Percentiles rank a stretch among this genome's conserved stretches.
These are phyloP conservation scores for Cremastobaeus sp. DNA, from an alignment of 2,888 invertebrate genomes.

Conservation along the genomic window DNA sequence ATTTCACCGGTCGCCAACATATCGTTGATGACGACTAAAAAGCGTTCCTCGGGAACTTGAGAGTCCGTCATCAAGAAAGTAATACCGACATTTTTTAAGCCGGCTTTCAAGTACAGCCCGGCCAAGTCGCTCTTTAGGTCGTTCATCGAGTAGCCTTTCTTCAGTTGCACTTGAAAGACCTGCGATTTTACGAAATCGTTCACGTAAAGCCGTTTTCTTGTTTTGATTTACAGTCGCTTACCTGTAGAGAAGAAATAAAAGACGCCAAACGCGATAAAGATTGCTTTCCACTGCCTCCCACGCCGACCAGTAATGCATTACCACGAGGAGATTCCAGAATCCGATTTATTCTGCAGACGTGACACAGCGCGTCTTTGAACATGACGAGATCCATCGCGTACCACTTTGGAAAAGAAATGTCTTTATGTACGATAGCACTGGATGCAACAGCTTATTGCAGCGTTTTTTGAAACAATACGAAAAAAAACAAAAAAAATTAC, in stretches of 20 bases:
- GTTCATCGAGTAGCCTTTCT: slow-evolving; percentile 90
- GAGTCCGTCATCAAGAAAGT: slow-evolving; percentile 96
- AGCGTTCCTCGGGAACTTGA: slow-evolving; percentile 93
- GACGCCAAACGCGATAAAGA: slow-evolving; percentile 92
- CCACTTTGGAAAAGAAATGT: slow-evolving; percentile 68
- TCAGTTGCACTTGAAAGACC: slow-evolving; percentile 95
- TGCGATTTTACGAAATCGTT: slow-evolving; percentile 46
- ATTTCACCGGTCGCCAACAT: slow-evolving; percentile 96
- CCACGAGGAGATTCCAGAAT: slow-evolving; percentile 95
- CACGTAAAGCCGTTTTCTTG: slow-evolving; percentile 11
- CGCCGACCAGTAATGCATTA: slow-evolving; percentile 94
- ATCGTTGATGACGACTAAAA: slow-evolving; percentile 95
- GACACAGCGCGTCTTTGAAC: slow-evolving; percentile 96
- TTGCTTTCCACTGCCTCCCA: slow-evolving; percentile 97
- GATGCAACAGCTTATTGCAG: no score
- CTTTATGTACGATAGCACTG: neutral
- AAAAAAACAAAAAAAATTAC: no score
- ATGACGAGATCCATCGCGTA: slow-evolving; percentile 94
- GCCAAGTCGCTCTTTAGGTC: slow-evolving; percentile 89
- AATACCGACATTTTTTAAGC: slow-evolving; percentile 89
- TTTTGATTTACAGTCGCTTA: slow-evolving; percentile 52
- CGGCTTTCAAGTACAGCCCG: slow-evolving; percentile 90
- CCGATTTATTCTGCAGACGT: slow-evolving; percentile 94
- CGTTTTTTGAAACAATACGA: no score
- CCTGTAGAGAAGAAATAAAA: slow-evolving; percentile 92